A percentile compares a stretch with the other conserved stretches of the same genome.
Conservation (phyloP, 2,888 invertebrate species). For the Drosophila setosimentum region DNA sequence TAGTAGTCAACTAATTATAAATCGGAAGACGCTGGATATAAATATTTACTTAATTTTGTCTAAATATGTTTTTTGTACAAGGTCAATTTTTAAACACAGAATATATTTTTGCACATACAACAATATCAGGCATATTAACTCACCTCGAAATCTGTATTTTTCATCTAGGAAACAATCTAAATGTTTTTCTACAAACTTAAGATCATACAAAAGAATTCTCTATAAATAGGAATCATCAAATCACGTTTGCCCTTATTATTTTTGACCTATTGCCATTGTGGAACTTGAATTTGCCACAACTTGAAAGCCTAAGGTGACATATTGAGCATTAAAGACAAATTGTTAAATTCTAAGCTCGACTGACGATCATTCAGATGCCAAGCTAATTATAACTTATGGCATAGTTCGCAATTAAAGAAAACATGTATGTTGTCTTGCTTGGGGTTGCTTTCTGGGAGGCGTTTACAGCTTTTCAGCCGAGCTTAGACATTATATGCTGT, state of each 20-base stretch:
- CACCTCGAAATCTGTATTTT: not conserved
- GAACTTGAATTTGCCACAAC: constrained; percentile 5
- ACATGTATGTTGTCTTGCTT: constrained; percentile 19
- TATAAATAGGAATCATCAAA: not conserved
- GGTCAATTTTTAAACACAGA: not conserved
- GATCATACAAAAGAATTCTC: too few relatives aligned
- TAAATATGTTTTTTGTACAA: not conserved
- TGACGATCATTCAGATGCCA: constrained; percentile 40
- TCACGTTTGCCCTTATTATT: not conserved
- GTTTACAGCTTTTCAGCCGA: constrained; percentile 53
- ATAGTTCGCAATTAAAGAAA: constrained; percentile 56
- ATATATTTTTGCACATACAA: not conserved
- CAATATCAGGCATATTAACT: not conserved
- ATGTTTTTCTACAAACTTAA: accelerated
- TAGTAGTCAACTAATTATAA: not conserved
- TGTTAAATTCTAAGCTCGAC: constrained; percentile 24
- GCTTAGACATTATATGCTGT: constrained; percentile 10
- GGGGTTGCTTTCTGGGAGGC: constrained; percentile 42
- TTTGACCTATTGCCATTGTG: constrained; percentile 1
- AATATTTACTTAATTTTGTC: not conserved
- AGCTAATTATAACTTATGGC: constrained; percentile 41
- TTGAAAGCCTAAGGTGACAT: constrained; percentile 12
- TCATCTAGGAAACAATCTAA: not conserved
- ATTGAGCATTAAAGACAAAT: constrained; percentile 45
- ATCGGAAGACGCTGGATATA: not conserved